Percentiles rank a stretch among this genome's conserved stretches.
phyloP scores from a whole-genome alignment of 2,888 invertebrate species.

The Anaspis maculata region DNA sequence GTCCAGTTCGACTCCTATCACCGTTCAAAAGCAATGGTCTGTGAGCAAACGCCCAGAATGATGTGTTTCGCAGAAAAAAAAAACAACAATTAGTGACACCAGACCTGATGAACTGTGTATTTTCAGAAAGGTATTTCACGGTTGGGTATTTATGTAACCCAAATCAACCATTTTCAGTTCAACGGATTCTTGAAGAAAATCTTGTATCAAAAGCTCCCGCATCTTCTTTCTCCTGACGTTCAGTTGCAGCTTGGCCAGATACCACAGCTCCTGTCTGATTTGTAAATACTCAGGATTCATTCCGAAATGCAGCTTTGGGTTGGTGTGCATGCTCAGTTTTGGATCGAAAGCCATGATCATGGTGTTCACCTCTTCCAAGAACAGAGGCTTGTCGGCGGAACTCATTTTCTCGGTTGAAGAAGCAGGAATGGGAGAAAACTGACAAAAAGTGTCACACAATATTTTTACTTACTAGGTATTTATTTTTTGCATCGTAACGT shows the following conservation, averaged over 20 bases:
- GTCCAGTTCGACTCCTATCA: no score
- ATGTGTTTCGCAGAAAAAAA: no score
- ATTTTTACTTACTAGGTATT: no score
- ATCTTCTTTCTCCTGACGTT: not conserved
- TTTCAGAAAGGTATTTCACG: not conserved
- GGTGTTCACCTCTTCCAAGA: not conserved
- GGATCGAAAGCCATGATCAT: not conserved
- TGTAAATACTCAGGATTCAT: not conserved
- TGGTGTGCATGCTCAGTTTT: not conserved
- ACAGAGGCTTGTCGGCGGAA: not conserved
- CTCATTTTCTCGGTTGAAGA: no score
- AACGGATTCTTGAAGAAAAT: not conserved
- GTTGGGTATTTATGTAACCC: not conserved
- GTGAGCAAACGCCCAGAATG: no score
- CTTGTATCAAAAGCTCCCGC: not conserved
- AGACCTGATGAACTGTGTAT: no score
- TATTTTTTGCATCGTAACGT: no score
- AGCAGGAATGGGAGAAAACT: no score
- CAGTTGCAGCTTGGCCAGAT: not conserved
- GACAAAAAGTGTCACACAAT: no score
- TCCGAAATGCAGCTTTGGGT: not conserved
- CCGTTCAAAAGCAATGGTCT: no score
- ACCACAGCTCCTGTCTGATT: not conserved
- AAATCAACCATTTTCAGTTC: not conserved
- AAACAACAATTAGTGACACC: no score